These are phyloP conservation scores for Trichogramma evanescens DNA, from an alignment of 2,888 invertebrate species.

Conservation along the genomic window DNA sequence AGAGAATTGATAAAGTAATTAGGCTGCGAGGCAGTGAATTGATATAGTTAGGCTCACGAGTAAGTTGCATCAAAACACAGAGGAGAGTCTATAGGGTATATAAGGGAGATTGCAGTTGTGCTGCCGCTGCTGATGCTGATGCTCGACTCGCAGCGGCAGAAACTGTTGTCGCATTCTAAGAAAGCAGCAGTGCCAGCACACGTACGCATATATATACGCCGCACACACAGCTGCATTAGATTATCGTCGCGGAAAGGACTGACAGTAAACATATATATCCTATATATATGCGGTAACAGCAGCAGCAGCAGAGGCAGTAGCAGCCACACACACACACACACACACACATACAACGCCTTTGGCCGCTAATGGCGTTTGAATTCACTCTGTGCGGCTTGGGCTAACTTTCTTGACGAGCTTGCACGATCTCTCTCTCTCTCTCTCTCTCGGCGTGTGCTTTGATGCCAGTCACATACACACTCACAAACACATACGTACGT, in stretches of 20 bases:
- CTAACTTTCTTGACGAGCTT: constrained; percentile 32
- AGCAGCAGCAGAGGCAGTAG: not conserved
- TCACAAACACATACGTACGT: not conserved
- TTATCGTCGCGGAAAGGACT: constrained; percentile 4
- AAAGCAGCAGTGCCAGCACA: too few relatives aligned
- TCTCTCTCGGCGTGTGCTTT: constrained; percentile 22
- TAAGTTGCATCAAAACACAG: too few relatives aligned
- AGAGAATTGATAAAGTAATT: too few relatives aligned
- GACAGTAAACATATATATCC: too few relatives aligned
- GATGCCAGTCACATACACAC: constrained; percentile 19
- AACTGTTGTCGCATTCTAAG: too few relatives aligned
- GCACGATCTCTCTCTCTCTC: constrained; percentile 8
- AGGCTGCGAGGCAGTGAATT: too few relatives aligned
- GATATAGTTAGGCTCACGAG: too few relatives aligned
- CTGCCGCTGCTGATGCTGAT: too few relatives aligned
- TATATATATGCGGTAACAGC: not conserved
- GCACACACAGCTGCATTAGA: constrained; percentile 13
- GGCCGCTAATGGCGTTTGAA: constrained; percentile 28
- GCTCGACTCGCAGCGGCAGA: too few relatives aligned
- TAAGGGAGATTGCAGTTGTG: too few relatives aligned
- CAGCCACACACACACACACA: not conserved
- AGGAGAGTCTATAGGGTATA: too few relatives aligned
- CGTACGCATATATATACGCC: too few relatives aligned
- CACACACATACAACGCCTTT: constrained; percentile 9
- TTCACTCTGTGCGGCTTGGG: constrained; percentile 18